phyloP scores from a whole-genome alignment of 2,888 invertebrate genomes.

The Cepaea hortensis region DNA sequence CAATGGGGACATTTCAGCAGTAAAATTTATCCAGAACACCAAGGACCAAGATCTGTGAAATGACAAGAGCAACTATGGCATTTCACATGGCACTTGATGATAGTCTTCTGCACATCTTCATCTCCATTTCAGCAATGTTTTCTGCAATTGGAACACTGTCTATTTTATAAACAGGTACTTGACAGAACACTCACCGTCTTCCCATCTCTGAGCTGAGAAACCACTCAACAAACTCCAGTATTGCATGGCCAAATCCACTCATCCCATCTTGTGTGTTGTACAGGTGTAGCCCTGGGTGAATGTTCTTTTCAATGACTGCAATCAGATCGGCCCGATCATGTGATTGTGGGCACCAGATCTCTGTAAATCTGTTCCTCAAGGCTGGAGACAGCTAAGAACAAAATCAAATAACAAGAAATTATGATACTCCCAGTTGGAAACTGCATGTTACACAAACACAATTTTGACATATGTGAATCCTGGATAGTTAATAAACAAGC shows the following conservation, averaged over 20 bases:
- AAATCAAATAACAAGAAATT: neutral
- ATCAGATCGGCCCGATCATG: constrained; percentile 83
- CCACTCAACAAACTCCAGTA: constrained; percentile 89
- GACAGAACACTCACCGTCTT: constrained; percentile 76
- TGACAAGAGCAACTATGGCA: no score
- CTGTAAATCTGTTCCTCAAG: constrained; percentile 96
- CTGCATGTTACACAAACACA: no score
- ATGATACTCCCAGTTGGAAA: neutral
- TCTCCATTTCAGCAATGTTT: no score
- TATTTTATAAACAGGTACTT: no score
- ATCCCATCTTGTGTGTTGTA: constrained; percentile 78
- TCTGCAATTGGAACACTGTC: no score
- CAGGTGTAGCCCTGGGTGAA: constrained; percentile 79
- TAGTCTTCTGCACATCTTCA: no score
- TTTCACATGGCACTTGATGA: no score
- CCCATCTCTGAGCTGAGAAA: constrained; percentile 85
- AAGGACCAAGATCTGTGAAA: no score
- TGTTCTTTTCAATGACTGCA: constrained; percentile 88
- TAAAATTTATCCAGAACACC: no score
- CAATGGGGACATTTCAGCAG: no score
- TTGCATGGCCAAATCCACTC: constrained; percentile 81
- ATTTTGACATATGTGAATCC: no score
- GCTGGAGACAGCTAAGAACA: constrained; percentile 88
- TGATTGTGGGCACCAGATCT: constrained; percentile 92
- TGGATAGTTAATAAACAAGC: no score